A percentile compares a stretch with the other conserved stretches of the same genome.
Conservation (phyloP, 1,140 invertebrate genomes). For the Drosophila trapezifrons region DNA sequence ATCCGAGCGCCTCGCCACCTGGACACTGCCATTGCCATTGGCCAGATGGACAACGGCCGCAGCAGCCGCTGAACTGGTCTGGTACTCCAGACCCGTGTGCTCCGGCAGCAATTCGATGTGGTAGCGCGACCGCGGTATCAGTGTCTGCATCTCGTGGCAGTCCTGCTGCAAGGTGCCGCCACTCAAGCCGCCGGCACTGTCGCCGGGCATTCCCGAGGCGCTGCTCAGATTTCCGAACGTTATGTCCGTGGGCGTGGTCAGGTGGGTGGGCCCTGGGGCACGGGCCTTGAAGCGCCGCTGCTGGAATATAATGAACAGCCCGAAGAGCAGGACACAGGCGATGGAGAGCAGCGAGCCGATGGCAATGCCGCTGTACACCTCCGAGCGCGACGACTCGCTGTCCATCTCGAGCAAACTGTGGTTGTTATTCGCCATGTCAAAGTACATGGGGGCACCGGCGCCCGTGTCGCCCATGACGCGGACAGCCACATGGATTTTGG, state of each 20-base stretch:
- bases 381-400: slow-evolving; percentile 40
- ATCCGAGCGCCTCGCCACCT: slow-evolving; percentile 32
- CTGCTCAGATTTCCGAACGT: slow-evolving; percentile 77
- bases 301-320: slow-evolving; percentile 74
- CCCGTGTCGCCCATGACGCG: slow-evolving; percentile 79
- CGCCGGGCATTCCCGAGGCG: slow-evolving; percentile 69
- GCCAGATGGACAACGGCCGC: slow-evolving; percentile 55
- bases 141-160: slow-evolving; percentile 82
- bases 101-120: slow-evolving; percentile 72
- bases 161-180: slow-evolving; percentile 77
- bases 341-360: slow-evolving; percentile 76
- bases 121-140: slow-evolving; percentile 74
- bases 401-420: slow-evolving; percentile 50
- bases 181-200: slow-evolving; percentile 76
- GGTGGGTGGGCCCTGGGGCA: slow-evolving; percentile 69
- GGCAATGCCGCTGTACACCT: slow-evolving; percentile 75
- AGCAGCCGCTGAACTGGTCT: slow-evolving; percentile 59
- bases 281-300: slow-evolving; percentile 73
- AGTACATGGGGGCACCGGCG: slow-evolving; percentile 74
- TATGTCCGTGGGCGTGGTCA: slow-evolving; percentile 76
- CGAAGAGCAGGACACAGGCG: slow-evolving; percentile 72
- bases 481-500: slow-evolving; percentile 78
- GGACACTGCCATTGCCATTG: slow-evolving; percentile 69
- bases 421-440: slow-evolving; percentile 67
- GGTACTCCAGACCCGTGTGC: slow-evolving; percentile 62